Conservation (phyloP, 1,140 invertebrate species). For the Linepithema humile region DNA sequence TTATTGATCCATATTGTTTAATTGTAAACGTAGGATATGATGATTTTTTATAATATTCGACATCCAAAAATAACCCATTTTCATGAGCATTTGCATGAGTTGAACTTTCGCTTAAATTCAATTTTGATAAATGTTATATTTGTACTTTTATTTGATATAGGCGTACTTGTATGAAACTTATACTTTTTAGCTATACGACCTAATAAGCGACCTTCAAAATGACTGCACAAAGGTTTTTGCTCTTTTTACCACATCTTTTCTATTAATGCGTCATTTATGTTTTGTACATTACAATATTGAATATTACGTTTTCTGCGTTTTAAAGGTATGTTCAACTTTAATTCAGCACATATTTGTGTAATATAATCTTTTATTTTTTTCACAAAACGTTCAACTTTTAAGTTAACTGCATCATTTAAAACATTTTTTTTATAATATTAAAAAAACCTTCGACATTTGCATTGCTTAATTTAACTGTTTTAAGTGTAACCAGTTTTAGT, state of each 20-base stretch:
- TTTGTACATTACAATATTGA: background rate
- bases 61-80: background rate
- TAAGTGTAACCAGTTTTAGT: background rate
- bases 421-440: background rate
- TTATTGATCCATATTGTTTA: background rate
- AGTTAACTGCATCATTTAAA: background rate
- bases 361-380: background rate
- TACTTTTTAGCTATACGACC: slow-evolving; percentile 1
- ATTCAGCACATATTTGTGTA: background rate
- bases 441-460: background rate
- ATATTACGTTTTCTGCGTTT: background rate
- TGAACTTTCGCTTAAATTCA: background rate
- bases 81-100: background rate
- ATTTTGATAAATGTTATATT: background rate
- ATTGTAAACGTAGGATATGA: background rate
- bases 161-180: background rate
- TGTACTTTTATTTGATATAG: background rate
- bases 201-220: background rate
- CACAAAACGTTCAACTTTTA: background rate
- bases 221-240: background rate
- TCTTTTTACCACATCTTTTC: background rate
- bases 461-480: background rate
- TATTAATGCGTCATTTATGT: background rate
- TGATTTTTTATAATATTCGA: background rate
- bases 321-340: background rate